Evolutionary conservation across 2,113 vertebrate species (phyloP), one percentile per base, ranked within the genome.

Genomic region (Plecotus auritus): DNA sequence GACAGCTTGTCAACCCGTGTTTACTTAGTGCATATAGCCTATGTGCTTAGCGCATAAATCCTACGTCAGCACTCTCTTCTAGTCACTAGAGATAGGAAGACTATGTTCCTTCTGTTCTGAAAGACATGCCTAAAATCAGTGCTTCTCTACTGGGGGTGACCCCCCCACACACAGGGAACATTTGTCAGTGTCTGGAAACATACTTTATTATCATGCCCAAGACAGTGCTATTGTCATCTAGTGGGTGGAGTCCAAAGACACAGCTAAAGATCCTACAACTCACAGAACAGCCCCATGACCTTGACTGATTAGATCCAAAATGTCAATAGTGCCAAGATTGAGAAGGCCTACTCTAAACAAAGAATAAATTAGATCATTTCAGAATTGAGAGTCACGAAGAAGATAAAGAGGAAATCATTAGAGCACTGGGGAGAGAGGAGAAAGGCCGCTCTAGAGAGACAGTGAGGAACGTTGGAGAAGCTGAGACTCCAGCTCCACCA

Each of bases 41-140:
- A 5, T 18, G 3, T 23, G 30, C 54, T 45, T 40, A 69, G 12
- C 3, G 0, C 4, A 3, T 2, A 0, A 4, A 23, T 22, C 51
- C 20, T 59, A 5, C 16, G 4, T 23, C 13, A 69, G 18, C 9
- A 70, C 28, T 13, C 12, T 67, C 3, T 22, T 22, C 32, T 30
- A 30, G 45, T 5, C 2, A 0, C 42, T 35, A 32, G 18, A 42
- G 49, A 45, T 28, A 70, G 0, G 7, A 64, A 0, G 45, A 67
- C 1, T 12, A 74, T 13, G 40, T 5, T 2, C 13, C 26, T 70
- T 26, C 45, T 83, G 26, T 35, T 54, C 74, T 32, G 1, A 17
- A 7, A 95, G n/a, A 37, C 45, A 40, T 26, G 17, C 20, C 54
- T 83, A 5, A 18, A 78, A 66, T 22, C 56, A 40, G 40, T 4